Conservation (phyloP, 2,888 invertebrate genomes). For the Apodemia hepburni region DNA sequence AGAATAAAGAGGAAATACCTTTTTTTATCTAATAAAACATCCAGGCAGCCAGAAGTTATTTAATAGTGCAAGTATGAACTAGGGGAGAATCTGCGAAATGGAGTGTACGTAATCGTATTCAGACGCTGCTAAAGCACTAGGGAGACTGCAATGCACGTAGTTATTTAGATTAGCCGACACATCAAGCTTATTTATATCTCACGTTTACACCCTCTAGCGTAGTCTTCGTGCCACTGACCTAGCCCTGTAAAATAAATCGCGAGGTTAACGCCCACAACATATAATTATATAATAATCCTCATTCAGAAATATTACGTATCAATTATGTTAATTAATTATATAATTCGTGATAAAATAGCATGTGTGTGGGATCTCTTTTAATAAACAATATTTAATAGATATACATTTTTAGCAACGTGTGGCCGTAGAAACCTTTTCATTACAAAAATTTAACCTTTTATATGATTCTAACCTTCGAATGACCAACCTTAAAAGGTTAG, state of each 20-base stretch:
- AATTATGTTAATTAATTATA: background rate
- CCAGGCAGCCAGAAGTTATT: background rate
- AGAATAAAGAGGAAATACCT: conserved; percentile 10
- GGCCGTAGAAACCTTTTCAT: background rate
- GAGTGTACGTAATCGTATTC: conserved; percentile 13
- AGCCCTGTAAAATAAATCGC: conserved; percentile 32
- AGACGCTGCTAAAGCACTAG: conserved; percentile 13
- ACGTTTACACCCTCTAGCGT: conserved; percentile 25
- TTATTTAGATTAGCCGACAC: conserved; percentile 9
- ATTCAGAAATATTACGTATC: conserved; percentile 1
- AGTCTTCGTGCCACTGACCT: conserved; percentile 35
- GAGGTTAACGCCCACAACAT: conserved; percentile 16
- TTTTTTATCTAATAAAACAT: conserved; percentile 9
- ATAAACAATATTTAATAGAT: background rate
- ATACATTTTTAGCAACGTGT: background rate
- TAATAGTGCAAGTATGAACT: conserved; percentile 3
- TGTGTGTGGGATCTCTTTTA: background rate
- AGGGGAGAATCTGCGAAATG: conserved; percentile 13
- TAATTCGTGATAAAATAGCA: background rate
- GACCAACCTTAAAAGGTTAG: background rate
- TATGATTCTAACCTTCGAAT: background rate
- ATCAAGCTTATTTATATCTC: conserved; percentile 30
- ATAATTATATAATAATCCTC: conserved; percentile 2
- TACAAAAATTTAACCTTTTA: background rate
- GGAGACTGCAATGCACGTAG: conserved; percentile 36